Evolutionary conservation across 2,888 invertebrate species (phyloP).

Genomic region (Vesta saturnalis): DNA sequence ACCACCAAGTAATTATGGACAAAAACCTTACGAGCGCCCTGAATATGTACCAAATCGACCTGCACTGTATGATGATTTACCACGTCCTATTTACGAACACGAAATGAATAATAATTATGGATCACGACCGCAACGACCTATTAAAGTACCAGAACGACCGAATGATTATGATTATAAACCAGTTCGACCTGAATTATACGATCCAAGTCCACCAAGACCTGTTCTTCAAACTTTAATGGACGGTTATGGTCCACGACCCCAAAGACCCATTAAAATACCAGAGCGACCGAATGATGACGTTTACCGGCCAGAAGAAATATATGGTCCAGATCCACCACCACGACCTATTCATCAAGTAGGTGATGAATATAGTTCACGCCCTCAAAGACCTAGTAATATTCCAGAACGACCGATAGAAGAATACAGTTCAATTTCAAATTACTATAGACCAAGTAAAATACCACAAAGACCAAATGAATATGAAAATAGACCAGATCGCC

Average conservation of each 20-base stretch:
- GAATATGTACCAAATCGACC: background rate
- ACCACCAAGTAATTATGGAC: background rate
- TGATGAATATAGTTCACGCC: background rate
- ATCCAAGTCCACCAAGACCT: too few relatives aligned
- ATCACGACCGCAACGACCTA: constrained; percentile 15
- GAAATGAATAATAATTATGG: background rate
- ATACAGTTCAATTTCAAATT: background rate
- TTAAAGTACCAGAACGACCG: constrained; percentile 12
- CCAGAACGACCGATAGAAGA: background rate
- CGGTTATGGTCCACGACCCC: background rate
- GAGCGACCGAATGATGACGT: constrained; percentile 19
- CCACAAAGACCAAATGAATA: constrained; percentile 3
- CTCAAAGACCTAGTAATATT: background rate
- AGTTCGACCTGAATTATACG: constrained; percentile 7
- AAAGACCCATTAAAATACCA: constrained; percentile 15
- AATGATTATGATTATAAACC: constrained; percentile 15
- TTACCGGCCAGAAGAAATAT: constrained; percentile 1
- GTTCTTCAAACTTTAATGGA: too few relatives aligned
- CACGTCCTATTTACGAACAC: background rate
- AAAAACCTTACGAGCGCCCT: constrained; percentile 5
- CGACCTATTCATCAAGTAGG: background rate
- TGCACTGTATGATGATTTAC: constrained; percentile 24
- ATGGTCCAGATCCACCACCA: background rate
- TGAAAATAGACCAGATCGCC: background rate
- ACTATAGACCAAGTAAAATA: constrained; percentile 7